Conservation (phyloP, 2,888 invertebrate genomes). For the Pachycephus smyrnensis region DNA sequence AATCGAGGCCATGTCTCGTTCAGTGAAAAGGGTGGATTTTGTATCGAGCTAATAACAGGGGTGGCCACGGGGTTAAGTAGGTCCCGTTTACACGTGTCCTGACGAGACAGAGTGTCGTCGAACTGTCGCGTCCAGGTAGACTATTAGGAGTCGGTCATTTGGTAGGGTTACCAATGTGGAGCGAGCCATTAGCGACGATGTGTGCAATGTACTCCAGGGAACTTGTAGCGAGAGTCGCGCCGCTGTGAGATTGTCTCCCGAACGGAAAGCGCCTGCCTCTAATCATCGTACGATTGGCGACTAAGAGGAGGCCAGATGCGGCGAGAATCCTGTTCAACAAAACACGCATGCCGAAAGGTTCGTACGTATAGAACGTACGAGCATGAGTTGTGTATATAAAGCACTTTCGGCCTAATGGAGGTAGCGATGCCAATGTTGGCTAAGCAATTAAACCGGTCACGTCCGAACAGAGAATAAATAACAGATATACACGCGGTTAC, state of each 20-base stretch:
- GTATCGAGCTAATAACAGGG: not conserved
- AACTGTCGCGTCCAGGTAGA: not conserved
- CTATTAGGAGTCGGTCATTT: conserved; percentile 33
- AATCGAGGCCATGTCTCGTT: not conserved
- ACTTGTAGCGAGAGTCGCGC: conserved; percentile 36
- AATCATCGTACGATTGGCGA: conserved; percentile 10
- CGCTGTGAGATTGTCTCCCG: conserved; percentile 10
- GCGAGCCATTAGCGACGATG: conserved; percentile 49
- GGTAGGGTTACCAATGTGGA: conserved; percentile 45
- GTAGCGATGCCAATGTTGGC: conserved; percentile 51
- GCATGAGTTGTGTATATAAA: conserved; percentile 23
- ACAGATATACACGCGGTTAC: conserved; percentile 48
- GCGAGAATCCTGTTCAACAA: conserved; percentile 11
- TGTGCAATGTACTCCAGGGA: conserved; percentile 51
- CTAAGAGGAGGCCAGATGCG: conserved; percentile 15
- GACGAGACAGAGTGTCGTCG: conserved; percentile 32
- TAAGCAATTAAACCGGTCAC: conserved; percentile 50
- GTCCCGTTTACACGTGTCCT: conserved; percentile 44
- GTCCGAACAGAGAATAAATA: conserved; percentile 52
- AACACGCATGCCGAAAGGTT: conserved; percentile 10
- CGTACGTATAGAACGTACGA: not conserved
- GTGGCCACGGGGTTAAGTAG: not conserved
- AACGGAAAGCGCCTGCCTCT: not conserved
- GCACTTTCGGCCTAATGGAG: conserved; percentile 45
- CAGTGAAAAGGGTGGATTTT: not conserved